Percentiles rank a stretch among this genome's conserved stretches.
Conservation (phyloP, 1,140 invertebrate genomes). For the Euborellia annulipes region DNA sequence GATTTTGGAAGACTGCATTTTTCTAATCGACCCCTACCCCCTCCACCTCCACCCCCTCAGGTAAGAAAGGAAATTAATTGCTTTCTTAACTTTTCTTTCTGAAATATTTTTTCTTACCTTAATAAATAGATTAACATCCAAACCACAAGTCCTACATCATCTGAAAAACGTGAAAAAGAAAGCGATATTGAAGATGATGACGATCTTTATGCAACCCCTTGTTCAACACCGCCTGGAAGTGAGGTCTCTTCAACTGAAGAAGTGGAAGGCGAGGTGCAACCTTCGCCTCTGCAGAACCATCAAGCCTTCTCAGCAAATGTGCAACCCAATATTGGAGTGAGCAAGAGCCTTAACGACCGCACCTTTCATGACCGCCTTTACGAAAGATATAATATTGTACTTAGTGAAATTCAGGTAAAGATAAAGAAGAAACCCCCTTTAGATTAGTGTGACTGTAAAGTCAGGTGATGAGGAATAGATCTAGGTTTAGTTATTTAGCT, state of each 20-base stretch:
- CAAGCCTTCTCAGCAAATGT: constrained; percentile 10
- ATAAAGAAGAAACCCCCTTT: no score
- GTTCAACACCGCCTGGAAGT: constrained; percentile 76
- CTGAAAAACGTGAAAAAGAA: constrained; percentile 13
- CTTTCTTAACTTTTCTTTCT: no score
- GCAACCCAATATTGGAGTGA: constrained; percentile 22
- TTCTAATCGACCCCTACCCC: constrained; percentile 33
- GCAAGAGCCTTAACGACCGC: constrained; percentile 37
- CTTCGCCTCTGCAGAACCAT: constrained; percentile 5
- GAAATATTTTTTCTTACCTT: no score
- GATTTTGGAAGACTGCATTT: constrained; percentile 72
- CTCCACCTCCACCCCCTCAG: constrained; percentile 11
- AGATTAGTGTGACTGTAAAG: no score
- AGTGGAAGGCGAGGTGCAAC: constrained; percentile 8
- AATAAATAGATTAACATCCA: no score
- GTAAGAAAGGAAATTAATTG: neutral
- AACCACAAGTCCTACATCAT: no score
- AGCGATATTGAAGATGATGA: constrained; percentile 25
- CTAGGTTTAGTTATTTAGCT: no score
- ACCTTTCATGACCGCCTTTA: constrained; percentile 58
- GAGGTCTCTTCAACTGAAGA: constrained; percentile 26
- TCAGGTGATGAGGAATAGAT: no score
- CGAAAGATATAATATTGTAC: constrained; percentile 33
- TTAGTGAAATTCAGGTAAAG: constrained; percentile 17
- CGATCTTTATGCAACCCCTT: constrained; percentile 68